Evolutionary conservation across 2,888 invertebrate genomes (phyloP), one percentile per base, ranked within the genome.

Genomic region (Geotrupes spiniger): DNA sequence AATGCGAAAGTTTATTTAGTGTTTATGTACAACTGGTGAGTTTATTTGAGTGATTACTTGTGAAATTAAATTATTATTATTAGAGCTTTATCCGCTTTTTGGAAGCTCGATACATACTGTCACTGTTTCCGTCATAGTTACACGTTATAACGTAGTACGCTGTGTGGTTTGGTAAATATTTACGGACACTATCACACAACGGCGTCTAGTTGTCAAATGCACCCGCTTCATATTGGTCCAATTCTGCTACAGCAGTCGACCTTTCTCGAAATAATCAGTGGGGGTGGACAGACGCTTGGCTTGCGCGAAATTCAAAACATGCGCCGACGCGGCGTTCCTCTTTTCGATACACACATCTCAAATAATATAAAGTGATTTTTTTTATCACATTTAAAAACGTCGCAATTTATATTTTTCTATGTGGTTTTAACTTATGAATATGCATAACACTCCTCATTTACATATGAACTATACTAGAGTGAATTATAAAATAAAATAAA

Each of bases 191-290:
- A 14, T 36, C 36, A 47, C 47, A 31, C 44, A 16, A 38, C 38
- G 29, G 29, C 44, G 38, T 33, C 33, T 38, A 39, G 26, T 39
- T 36, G 44, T 44, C 39, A 49, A 49, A 49, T 39, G 49, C 43
- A 44, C 21, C 43, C 38, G 43, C 49, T 31, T 11, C 26, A 31
- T 43, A 43, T 43, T 39, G 43, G 48, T 39, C 42, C 43, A 38
- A 38, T 15, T 45, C 38, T n/a, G n/a, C n/a, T 28, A 37, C 26
- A 40, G 40, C 21, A n/a, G 43, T 25, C 37, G 38, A 37, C 42
- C 31, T 49, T 49, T 49, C 49, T 44, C 49, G 49, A 49, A 49
- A 43, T 37, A 44, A 33, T 44, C 40, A 29, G 44, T 40, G 44
- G 44, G 49, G 49, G 49, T 49, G 49, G 47, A 41, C 36, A 15